Conservation (phyloP, 2,797 vertebrate genomes). For the Cryptoprocta ferox region DNA sequence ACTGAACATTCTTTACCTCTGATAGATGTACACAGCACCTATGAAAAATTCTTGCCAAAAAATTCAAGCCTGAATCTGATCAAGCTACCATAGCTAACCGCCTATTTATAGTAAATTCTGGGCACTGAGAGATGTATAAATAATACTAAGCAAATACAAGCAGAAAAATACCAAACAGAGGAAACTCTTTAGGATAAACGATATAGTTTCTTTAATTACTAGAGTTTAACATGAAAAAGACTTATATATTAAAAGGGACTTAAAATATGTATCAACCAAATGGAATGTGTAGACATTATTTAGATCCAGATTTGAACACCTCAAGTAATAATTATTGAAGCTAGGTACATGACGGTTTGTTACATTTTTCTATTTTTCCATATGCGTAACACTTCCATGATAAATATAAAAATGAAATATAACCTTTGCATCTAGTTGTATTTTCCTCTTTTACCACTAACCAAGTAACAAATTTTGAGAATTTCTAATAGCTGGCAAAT, state of each 20-base stretch:
- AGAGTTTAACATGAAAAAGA: neutral
- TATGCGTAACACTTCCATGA: slow-evolving; percentile 18
- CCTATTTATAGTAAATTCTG: neutral
- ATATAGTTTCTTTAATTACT: neutral
- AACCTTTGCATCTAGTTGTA: slow-evolving; percentile 12
- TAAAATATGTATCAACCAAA: neutral
- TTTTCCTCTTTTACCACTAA: slow-evolving; percentile 19
- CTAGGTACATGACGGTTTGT: neutral
- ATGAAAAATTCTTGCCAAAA: neutral
- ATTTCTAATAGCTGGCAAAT: slow-evolving; percentile 25
- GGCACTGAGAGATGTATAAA: neutral
- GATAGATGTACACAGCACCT: neutral
- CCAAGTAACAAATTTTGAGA: slow-evolving; percentile 15
- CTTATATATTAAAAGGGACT: neutral
- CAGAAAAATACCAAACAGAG: neutral
- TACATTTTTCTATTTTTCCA: slow-evolving; percentile 1
- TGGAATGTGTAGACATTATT: neutral
- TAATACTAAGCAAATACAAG: neutral
- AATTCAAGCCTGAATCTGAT: neutral
- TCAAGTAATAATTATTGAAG: slow-evolving; percentile 34
- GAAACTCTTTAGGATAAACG: neutral
- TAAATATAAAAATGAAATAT: slow-evolving; percentile 32
- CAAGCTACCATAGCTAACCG: neutral
- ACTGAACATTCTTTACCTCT: neutral
- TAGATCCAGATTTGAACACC: neutral